phyloP scores from a whole-genome alignment of 2,797 vertebrate genomes.

The Danio aesculapii region DNA sequence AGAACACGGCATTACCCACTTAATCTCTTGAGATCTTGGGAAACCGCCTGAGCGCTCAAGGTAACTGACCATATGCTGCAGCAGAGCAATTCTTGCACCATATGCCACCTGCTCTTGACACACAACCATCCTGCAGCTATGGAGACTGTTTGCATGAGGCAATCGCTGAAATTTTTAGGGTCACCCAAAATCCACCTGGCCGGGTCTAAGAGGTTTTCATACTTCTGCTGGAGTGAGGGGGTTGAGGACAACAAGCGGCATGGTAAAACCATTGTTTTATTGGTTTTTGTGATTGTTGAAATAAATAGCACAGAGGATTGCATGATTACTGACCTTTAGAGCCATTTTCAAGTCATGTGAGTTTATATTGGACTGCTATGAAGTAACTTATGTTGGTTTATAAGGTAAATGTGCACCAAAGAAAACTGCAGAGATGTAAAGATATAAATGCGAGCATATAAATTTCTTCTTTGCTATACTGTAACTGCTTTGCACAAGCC shows the following conservation, averaged over 20 bases:
- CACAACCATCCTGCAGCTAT: slow-evolving; percentile 34
- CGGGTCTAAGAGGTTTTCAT: slow-evolving; percentile 44
- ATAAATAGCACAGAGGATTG: not conserved
- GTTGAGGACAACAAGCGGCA: slow-evolving; percentile 42
- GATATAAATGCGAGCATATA: not conserved
- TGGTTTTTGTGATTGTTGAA: not conserved
- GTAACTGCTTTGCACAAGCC: not conserved
- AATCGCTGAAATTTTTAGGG: slow-evolving; percentile 42
- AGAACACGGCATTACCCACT: slow-evolving; percentile 46
- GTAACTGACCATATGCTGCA: slow-evolving; percentile 63
- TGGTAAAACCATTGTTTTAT: slow-evolving; percentile 46
- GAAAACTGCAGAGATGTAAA: not conserved
- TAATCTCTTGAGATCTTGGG: slow-evolving; percentile 55
- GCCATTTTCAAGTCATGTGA: slow-evolving; percentile 28
- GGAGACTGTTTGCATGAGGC: slow-evolving; percentile 46
- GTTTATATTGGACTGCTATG: slow-evolving; percentile 39
- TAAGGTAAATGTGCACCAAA: not conserved
- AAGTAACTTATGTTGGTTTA: slow-evolving; percentile 13
- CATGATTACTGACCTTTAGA: slow-evolving; percentile 34
- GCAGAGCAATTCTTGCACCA: slow-evolving; percentile 36
- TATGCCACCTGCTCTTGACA: slow-evolving; percentile 55
- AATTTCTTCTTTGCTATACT: not conserved
- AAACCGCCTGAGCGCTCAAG: slow-evolving; percentile 37
- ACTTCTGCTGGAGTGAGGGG: slow-evolving; percentile 52
- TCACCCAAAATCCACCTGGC: slow-evolving; percentile 54